phyloP scores from a whole-genome alignment of 2,888 invertebrate genomes.

The Lasius fuliginosus region DNA sequence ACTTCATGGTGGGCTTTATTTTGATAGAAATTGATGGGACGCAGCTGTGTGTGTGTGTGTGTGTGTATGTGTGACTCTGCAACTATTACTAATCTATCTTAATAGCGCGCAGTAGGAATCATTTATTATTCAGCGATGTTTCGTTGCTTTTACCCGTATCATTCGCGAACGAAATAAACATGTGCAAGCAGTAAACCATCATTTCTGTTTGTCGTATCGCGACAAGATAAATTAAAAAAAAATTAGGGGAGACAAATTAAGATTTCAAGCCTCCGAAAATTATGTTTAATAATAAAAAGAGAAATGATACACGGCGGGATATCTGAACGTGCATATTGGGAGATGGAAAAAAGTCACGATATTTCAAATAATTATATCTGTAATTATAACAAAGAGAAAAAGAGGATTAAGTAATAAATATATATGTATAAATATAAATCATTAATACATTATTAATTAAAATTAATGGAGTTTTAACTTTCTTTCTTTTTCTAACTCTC shows the following conservation, averaged over 20 bases:
- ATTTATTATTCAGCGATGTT: conserved; percentile 43
- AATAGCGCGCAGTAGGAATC: conserved; percentile 42
- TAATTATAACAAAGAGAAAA: background rate
- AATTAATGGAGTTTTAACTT: background rate
- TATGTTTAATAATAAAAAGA: background rate
- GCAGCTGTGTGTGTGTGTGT: background rate
- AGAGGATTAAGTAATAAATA: background rate
- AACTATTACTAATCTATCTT: conserved; percentile 43
- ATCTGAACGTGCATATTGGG: background rate
- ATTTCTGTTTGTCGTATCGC: conserved; percentile 18
- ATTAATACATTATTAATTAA: background rate
- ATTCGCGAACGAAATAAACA: conserved; percentile 28
- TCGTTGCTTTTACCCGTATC: conserved; percentile 43
- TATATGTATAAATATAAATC: background rate
- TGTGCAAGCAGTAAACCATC: conserved; percentile 19
- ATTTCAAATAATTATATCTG: conserved; percentile 12
- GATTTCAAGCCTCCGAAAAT: conserved; percentile 12
- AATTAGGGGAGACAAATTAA: conserved; percentile 30
- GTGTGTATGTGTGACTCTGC: background rate
- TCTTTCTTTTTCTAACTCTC: background rate
- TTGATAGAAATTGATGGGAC: conserved; percentile 53
- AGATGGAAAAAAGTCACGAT: background rate
- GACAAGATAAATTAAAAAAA: conserved; percentile 40
- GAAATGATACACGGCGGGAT: background rate
- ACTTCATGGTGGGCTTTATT: conserved; percentile 32